phyloP scores from a whole-genome alignment of 2,888 invertebrate genomes.

The Chorisops tibialis region DNA sequence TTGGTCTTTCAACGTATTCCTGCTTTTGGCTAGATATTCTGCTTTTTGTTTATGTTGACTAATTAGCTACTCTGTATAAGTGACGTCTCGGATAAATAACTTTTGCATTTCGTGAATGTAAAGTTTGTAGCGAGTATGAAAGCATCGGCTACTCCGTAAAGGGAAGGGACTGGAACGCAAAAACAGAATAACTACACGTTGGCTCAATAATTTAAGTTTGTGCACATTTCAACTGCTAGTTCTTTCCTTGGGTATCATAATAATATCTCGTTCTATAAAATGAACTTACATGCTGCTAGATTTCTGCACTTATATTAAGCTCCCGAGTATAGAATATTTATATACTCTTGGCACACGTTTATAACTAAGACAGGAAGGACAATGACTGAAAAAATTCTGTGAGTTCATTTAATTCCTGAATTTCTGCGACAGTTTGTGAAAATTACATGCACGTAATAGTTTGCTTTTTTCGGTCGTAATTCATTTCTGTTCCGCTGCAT shows the following conservation, averaged over 20 bases:
- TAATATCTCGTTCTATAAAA: not conserved
- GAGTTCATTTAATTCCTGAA: conserved; percentile 7
- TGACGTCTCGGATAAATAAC: conserved; percentile 22
- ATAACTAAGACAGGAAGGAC: not conserved
- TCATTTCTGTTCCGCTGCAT: too few relatives aligned
- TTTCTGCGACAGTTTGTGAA: conserved; percentile 7
- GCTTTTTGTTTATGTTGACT: conserved; percentile 17
- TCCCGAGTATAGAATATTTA: not conserved
- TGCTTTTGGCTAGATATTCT: not conserved
- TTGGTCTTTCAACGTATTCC: not conserved
- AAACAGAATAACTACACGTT: not conserved
- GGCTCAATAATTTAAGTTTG: conserved; percentile 7
- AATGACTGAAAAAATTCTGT: conserved; percentile 6
- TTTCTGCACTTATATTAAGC: not conserved
- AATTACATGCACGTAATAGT: conserved; percentile 18
- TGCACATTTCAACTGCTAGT: not conserved
- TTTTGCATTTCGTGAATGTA: conserved; percentile 6
- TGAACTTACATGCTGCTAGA: not conserved
- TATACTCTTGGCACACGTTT: not conserved
- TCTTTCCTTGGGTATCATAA: not conserved
- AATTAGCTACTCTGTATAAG: conserved; percentile 19
- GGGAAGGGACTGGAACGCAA: not conserved
- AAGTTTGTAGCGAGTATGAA: not conserved
- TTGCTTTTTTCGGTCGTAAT: too few relatives aligned
- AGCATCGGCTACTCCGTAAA: not conserved